A percentile compares a stretch with the other conserved stretches of the same genome.
Evolutionary conservation across 2,888 invertebrate species (phyloP).

Genomic region (Limnephilus auricula): DNA sequence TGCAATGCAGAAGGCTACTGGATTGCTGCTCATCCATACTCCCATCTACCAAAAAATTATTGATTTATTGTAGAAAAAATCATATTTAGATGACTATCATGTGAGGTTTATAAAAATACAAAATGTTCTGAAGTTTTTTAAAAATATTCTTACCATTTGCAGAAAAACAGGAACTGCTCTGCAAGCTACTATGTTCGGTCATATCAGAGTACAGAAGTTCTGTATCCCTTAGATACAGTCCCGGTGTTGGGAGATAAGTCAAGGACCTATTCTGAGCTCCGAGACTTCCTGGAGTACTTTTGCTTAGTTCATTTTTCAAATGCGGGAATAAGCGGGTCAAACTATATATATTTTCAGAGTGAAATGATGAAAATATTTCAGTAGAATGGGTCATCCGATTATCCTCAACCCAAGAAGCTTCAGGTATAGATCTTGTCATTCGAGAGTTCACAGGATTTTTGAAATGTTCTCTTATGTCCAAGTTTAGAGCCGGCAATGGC

Average conservation of each 20-base stretch:
- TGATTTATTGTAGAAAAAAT: not conserved
- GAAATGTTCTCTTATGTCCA: conserved; percentile 69
- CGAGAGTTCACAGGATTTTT: conserved; percentile 73
- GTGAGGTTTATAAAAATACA: not conserved
- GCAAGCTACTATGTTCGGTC: conserved; percentile 39
- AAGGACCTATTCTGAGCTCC: conserved; percentile 23
- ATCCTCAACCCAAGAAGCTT: conserved; percentile 82
- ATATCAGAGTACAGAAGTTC: conserved; percentile 25
- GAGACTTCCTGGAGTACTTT: conserved; percentile 74
- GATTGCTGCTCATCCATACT: conserved; percentile 40
- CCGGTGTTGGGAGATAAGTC: conserved; percentile 25
- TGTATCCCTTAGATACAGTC: conserved; percentile 4
- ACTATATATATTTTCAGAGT: conserved; percentile 78
- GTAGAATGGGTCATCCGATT: conserved; percentile 81
- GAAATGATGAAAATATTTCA: conserved; percentile 79
- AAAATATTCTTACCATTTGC: conserved; percentile 21
- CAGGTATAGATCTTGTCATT: conserved; percentile 84
- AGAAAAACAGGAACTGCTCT: conserved; percentile 39
- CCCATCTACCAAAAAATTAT: conserved; percentile 10
- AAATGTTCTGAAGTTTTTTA: not conserved
- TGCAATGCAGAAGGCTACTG: not conserved
- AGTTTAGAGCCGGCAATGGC: conserved; percentile 73
- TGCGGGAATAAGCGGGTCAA: conserved; percentile 82
- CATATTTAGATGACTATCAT: not conserved
- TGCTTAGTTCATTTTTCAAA: conserved; percentile 75